Percentiles rank a stretch among this genome's conserved stretches.
These are phyloP conservation scores for Lycodopsis pacificus DNA, from an alignment of 2,797 vertebrate genomes.

Conservation along the genomic window DNA sequence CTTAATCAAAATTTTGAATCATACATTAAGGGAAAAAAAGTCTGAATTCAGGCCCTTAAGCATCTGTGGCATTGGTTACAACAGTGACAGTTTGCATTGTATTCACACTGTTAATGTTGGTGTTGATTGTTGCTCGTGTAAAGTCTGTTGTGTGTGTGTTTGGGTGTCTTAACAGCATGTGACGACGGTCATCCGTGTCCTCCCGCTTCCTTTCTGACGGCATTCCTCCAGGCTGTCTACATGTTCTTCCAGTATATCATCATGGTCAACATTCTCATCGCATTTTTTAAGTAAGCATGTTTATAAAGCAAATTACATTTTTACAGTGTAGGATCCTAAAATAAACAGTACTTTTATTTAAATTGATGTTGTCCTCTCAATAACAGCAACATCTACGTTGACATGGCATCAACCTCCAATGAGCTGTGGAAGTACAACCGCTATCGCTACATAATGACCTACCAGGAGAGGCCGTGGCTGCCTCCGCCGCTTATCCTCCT, in stretches of 20 bases:
- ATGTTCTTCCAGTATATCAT: conserved; percentile 98
- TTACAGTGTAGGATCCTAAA: not conserved
- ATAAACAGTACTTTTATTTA: rapidly evolving
- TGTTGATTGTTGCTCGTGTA: conserved; percentile 1
- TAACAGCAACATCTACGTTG: conserved; percentile 92
- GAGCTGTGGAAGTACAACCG: conserved; percentile 98
- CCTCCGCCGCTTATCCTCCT: conserved; percentile 93
- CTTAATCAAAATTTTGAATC: not conserved
- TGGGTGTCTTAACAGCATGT: conserved; percentile 84
- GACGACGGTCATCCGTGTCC: conserved; percentile 82
- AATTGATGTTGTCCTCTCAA: conserved; percentile 1
- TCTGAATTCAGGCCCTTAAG: not conserved
- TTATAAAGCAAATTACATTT: not conserved
- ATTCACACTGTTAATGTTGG: not conserved
- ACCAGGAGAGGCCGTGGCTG: conserved; percentile 93
- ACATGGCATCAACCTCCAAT: conserved; percentile 92
- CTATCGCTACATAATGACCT: conserved; percentile 97
- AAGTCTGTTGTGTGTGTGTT: conserved; percentile 21
- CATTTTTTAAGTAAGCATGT: conserved; percentile 94
- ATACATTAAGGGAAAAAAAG: not conserved
- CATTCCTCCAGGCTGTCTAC: conserved; percentile 95
- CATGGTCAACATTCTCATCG: conserved; percentile 98
- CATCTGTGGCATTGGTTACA: not conserved
- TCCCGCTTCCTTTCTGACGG: conserved; percentile 91
- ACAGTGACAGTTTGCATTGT: not conserved